Percentiles rank a stretch among this genome's conserved stretches.
These are phyloP conservation scores for Ellobius talpinus DNA, from an alignment of 2,113 vertebrate genomes.

Conservation along the genomic window DNA sequence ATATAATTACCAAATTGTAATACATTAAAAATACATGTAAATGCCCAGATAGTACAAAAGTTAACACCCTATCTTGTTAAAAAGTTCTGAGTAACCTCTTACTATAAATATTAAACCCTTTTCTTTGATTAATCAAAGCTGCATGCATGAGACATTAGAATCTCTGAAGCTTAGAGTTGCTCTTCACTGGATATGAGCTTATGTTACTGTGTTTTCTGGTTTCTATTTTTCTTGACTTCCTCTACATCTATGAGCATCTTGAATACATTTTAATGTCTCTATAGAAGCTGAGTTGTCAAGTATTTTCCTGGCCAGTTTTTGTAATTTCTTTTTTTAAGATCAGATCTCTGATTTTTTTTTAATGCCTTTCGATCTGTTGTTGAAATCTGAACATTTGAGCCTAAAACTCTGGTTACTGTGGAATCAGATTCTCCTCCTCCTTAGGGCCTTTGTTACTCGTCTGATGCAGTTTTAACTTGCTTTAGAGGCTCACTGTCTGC, in stretches of 20 bases:
- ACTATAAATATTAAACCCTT: conserved; percentile 84
- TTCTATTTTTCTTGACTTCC: background rate
- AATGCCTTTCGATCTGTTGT: background rate
- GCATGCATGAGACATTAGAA: conserved; percentile 76
- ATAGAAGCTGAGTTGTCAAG: background rate
- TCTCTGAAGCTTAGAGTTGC: conserved; percentile 72
- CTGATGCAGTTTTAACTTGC: background rate
- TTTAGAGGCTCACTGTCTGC: too few species aligned
- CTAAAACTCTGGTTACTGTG: background rate
- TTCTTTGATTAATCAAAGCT: conserved; percentile 81
- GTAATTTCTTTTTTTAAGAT: background rate
- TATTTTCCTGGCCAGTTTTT: background rate
- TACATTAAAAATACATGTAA: conserved; percentile 87
- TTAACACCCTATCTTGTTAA: conserved; percentile 83
- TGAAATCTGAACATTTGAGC: background rate
- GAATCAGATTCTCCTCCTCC: background rate
- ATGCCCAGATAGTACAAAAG: conserved; percentile 86
- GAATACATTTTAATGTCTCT: background rate
- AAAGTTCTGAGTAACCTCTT: conserved; percentile 83
- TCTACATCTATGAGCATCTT: background rate
- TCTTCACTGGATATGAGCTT: conserved; percentile 74
- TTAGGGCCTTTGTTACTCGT: background rate
- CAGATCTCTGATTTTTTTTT: background rate
- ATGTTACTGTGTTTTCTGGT: conserved; percentile 26
- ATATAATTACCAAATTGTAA: conserved; percentile 86